Evolutionary conservation across 2,888 invertebrate genomes (phyloP), one percentile per base, ranked within the genome.

Genomic region (Drosophila neoperkinsi): DNA sequence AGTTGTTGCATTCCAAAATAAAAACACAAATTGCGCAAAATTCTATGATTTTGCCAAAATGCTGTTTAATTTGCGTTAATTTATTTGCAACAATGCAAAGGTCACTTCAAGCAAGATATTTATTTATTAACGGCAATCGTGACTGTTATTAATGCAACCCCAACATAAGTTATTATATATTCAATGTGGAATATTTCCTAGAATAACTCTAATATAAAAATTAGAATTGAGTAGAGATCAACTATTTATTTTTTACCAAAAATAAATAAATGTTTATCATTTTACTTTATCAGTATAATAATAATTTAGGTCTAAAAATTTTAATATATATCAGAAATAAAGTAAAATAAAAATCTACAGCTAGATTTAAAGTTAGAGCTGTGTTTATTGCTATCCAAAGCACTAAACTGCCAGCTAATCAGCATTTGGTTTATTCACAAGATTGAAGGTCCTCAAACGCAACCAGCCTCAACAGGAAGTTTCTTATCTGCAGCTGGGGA

Each of bases 11-110:
- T 41, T 33, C 10, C 66, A 11, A 30, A 46, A 53, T 28, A 30
- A 69, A 50, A 78, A 59, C 51, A 63, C 64, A 78, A 70, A 74
- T 58, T 71, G 64, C 61, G 60, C 55, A 52, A 53, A 71, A 58
- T 52, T 67, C 25, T 28, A 36, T 36, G 76, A 61, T 71, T 63
- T 65, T 21, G 52, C 34, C 49, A 56, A 59, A 78, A 75, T 68
- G 33, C 28, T 53, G 52, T 69, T 57, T 55, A 53, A 62, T 68
- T 50, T 62, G 43, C 36, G 28, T 46, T 31, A 61, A 62, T 53
- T 62, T 69, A 55, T 31, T 25, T 50, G 50, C 33, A 74, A 58
- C 53, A 59, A 16, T 67, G 49, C 4, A 60, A 79, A 66, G 57
- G 73, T 62, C 77, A 68, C 52, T 64, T 33, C 30, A 79, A 71